These are phyloP conservation scores for Acridotheres tristis DNA, from an alignment of 2,797 vertebrate genomes.

Conservation along the genomic window DNA sequence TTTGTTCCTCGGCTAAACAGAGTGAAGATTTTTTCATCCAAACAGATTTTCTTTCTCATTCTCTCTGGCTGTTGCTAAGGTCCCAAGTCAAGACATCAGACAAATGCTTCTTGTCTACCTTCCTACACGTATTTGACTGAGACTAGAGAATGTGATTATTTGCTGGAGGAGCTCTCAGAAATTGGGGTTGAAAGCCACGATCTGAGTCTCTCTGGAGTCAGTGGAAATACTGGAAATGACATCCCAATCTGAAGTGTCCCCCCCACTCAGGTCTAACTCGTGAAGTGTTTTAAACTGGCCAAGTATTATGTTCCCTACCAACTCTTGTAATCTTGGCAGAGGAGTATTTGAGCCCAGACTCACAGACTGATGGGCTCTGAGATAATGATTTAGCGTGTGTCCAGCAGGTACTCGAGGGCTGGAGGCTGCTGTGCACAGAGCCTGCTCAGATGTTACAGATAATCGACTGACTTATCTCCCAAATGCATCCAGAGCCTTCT, in stretches of 20 bases:
- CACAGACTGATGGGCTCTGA: background rate
- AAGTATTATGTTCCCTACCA: background rate
- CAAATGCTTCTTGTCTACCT: slow-evolving; percentile 23
- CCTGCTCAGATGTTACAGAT: background rate
- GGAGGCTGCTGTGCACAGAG: background rate
- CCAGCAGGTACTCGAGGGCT: background rate
- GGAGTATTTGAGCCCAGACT: background rate
- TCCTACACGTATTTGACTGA: background rate
- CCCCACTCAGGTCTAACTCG: background rate
- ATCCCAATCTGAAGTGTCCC: background rate
- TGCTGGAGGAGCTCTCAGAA: background rate
- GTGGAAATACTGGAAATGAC: background rate
- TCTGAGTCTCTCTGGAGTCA: background rate
- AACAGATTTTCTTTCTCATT: slow-evolving; percentile 7
- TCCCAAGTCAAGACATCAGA: background rate
- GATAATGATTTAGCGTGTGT: background rate
- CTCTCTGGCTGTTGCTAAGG: background rate
- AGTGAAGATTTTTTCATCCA: background rate
- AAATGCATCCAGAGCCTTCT: background rate
- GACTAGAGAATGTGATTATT: slow-evolving; percentile 20
- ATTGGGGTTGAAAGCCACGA: background rate
- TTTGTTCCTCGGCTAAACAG: slow-evolving; percentile 43
- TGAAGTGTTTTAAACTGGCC: background rate
- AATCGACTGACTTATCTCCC: slow-evolving; percentile 33
- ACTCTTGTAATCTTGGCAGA: background rate